These are phyloP conservation scores for Pseudomyrmex dendroicus DNA, from an alignment of 1,140 invertebrate genomes.

Conservation along the genomic window DNA sequence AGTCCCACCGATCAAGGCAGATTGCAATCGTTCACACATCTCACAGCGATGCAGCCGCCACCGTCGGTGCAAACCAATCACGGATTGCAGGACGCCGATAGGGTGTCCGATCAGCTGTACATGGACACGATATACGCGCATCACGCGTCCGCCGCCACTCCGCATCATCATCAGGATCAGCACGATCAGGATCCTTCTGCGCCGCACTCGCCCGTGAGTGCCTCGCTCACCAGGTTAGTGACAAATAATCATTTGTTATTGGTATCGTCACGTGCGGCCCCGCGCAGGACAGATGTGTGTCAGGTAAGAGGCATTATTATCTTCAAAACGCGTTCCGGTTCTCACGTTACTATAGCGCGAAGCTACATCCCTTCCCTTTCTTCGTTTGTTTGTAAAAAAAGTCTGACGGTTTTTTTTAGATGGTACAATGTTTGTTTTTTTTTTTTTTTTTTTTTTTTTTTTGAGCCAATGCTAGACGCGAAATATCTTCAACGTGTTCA, in stretches of 20 bases:
- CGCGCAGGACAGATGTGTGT: neutral
- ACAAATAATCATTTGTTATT: neutral
- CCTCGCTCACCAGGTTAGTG: slow-evolving; percentile 77
- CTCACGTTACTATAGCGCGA: neutral
- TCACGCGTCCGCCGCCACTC: slow-evolving; percentile 69
- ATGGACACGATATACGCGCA: slow-evolving; percentile 79
- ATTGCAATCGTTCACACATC: slow-evolving; percentile 81
- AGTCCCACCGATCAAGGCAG: slow-evolving; percentile 78
- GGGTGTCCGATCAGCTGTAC: slow-evolving; percentile 79
- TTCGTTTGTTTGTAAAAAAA: neutral
- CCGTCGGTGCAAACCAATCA: slow-evolving; percentile 74
- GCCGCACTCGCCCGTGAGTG: slow-evolving; percentile 77
- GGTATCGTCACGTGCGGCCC: neutral
- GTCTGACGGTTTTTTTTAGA: no score
- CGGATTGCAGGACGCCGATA: slow-evolving; percentile 72
- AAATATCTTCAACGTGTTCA: no score
- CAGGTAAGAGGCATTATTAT: neutral
- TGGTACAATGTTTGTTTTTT: no score
- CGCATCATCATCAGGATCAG: slow-evolving; percentile 80
- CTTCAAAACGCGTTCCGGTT: neutral
- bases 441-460: no score
- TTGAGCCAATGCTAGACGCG: no score
- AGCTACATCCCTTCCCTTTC: neutral
- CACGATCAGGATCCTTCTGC: slow-evolving; percentile 76
- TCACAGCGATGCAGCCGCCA: slow-evolving; percentile 81